Base-by-base conservation (phyloP, 2,888 invertebrate genomes). In the Cartodere bifasciata region DNA sequence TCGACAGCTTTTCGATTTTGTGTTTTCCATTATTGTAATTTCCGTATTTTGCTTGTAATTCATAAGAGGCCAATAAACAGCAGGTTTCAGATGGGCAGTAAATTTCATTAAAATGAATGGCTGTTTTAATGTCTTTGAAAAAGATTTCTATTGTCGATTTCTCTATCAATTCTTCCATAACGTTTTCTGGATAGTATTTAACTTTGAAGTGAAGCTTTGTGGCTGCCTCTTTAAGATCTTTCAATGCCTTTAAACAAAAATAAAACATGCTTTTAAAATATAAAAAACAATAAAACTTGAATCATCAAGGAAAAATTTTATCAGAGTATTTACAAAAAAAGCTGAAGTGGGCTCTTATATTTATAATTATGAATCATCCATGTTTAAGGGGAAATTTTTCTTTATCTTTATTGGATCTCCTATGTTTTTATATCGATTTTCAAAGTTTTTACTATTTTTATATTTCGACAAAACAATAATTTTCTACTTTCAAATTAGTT, bases 171-270 rank as follows among this genome's bases (percentile, higher is more conserved):
- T 98, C 97, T 58, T 94, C 91, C 13, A 86, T 83, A 13, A 97
- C 95, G 65, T 98, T 97, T 64, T 99, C 98, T 2, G 98, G 98
- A 65, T 90, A 98, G 70, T 94, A 99, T 72, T 98, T 99, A 56
- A 95, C 94, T 49, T 91, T 83, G 70, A 48, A 57, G 14, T 51
- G 40, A 4, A 59, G 38, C 28, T 45, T 45, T 15, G 40, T 40
- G 7, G 48, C 38, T 29, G 44, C 42, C 23, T 29, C 36, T 36
- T 45, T 44, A 14, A 51, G 44, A 26, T 50, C 50, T 32, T 45
- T 48, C n/a, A 55, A 30, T 5, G 43, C 37, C 54, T 54, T 31
- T 23, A 49, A 42, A 37, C 20, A 24, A 35, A 15, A 30, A 22
- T 26, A 21, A 21, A n/a, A 25, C 13, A 23, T 33, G 15, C 26